Evolutionary conservation across 2,113 vertebrate genomes (phyloP).

Genomic region (Nycticebus coucang): DNA sequence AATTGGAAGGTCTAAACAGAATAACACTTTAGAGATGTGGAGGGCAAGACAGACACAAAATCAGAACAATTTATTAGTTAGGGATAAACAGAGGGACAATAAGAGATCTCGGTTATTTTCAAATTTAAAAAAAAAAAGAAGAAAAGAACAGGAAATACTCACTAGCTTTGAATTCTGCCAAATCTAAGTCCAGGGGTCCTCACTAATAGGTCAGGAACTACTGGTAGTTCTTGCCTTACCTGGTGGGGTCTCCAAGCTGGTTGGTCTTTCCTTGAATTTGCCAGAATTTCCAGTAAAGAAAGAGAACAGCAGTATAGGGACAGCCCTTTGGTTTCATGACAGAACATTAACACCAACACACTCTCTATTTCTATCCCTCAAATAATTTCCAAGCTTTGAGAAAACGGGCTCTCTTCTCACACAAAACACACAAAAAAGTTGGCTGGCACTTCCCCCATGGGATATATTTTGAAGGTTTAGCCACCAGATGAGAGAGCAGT

Average conservation of each 20-base stretch:
- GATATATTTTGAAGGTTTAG: constrained; percentile 28
- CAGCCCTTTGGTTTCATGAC: not conserved
- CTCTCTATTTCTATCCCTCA: constrained; percentile 7
- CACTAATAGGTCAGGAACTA: constrained; percentile 22
- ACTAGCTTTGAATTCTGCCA: constrained; percentile 2
- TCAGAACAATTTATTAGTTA: not conserved
- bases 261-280: not conserved
- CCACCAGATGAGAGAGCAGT: not conserved
- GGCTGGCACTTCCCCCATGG: not conserved
- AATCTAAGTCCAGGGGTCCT: constrained; percentile 23
- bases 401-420: not conserved
- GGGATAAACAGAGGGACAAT: not conserved
- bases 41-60: not conserved
- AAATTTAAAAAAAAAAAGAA: not conserved
- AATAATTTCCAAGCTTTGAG: constrained; percentile 38
- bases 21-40: constrained; percentile 42
- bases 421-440: not conserved
- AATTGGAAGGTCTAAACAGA: constrained; percentile 47
- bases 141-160: constrained; percentile 37
- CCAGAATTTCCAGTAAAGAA: constrained; percentile 33
- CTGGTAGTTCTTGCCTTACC: not conserved
- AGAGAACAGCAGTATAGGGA: not conserved
- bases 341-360: not conserved
- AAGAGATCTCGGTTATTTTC: constrained; percentile 44
- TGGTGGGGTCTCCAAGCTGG: not conserved